These are phyloP conservation scores for Pardosa pseudoannulata DNA, from an alignment of 2,888 invertebrate species.

Conservation along the genomic window DNA sequence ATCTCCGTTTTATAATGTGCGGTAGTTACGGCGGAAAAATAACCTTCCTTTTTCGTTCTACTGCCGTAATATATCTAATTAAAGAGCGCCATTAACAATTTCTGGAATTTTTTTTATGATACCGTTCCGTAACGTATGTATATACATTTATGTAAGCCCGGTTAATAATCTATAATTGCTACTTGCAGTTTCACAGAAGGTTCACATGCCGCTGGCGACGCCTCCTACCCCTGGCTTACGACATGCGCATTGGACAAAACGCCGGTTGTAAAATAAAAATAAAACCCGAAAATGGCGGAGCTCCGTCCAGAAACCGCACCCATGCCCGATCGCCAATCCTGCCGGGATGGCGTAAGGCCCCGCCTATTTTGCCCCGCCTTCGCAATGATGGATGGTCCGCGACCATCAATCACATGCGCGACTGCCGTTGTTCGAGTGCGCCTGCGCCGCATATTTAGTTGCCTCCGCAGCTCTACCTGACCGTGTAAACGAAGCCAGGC, in stretches of 20 bases:
- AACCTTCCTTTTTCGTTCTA: not conserved
- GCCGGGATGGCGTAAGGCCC: not conserved
- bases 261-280: no score
- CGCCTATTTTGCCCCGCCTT: conserved; percentile 40
- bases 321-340: not conserved
- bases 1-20: not conserved
- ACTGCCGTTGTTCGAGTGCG: conserved; percentile 25
- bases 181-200: no score
- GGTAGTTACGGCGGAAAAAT: not conserved
- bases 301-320: conserved; percentile 4
- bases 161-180: conserved; percentile 7
- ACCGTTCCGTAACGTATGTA: no score
- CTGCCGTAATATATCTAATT: conserved; percentile 4
- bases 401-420: conserved; percentile 42
- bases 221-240: not conserved
- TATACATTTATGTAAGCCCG: not conserved
- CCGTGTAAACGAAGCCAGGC: conserved; percentile 28
- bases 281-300: conserved; percentile 18
- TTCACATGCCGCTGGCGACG: not conserved
- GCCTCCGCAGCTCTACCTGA: conserved; percentile 45
- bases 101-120: not conserved
- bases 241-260: conserved; percentile 14
- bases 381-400: conserved; percentile 46
- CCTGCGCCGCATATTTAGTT: conserved; percentile 31
- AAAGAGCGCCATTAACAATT: conserved; percentile 8